Evolutionary conservation across 2,113 vertebrate species (phyloP).

Genomic region (Pangasianodon hypophthalmus): DNA sequence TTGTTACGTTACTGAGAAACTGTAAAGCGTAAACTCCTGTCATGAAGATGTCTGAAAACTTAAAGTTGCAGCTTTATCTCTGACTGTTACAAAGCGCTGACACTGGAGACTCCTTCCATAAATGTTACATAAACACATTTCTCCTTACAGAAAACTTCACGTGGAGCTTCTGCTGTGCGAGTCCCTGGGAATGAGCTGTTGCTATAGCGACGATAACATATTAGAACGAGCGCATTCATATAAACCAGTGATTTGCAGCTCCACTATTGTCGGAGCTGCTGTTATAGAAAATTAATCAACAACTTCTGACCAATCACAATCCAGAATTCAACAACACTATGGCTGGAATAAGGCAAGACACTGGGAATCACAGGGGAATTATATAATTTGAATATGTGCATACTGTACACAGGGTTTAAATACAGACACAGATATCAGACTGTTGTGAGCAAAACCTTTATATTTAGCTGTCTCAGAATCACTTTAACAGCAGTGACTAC

Average conservation of each 20-base stretch:
- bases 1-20: background rate
- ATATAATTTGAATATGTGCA: background rate
- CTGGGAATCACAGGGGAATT: background rate
- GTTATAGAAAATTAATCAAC: background rate
- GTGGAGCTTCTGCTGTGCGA: background rate
- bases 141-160: background rate
- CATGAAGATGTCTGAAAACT: background rate
- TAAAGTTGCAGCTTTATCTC: background rate
- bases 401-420: background rate
- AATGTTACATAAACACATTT: background rate
- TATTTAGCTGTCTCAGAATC: background rate
- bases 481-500: background rate
- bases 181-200: background rate
- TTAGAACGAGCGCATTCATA: background rate
- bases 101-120: background rate
- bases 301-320: background rate
- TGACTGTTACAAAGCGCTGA: background rate
- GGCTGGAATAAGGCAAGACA: background rate
- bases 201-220: background rate
- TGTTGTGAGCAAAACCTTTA: background rate
- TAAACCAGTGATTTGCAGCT: background rate
- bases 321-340: background rate
- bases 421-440: background rate
- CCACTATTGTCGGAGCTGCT: background rate
- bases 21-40: background rate